These are phyloP conservation scores for Epinephelus lanceolatus DNA, from an alignment of 2,113 vertebrate genomes.

Conservation along the genomic window DNA sequence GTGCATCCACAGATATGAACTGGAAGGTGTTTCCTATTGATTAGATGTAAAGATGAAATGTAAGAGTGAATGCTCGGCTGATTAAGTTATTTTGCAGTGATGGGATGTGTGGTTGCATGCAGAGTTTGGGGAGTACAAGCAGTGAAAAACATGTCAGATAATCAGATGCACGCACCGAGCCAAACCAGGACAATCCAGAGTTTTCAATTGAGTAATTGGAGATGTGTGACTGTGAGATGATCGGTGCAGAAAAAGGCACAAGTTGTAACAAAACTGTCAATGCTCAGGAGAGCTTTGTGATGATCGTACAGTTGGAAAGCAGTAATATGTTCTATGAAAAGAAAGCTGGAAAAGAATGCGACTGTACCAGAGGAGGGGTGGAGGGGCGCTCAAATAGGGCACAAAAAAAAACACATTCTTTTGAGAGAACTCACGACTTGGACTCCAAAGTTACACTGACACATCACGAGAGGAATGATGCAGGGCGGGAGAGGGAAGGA, in stretches of 20 bases:
- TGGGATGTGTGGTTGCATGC: conserved; percentile 18
- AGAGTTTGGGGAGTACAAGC: conserved; percentile 14
- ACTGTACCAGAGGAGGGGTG: conserved; percentile 64
- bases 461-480: conserved; percentile 80
- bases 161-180: conserved; percentile 25
- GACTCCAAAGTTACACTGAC: conserved; percentile 81
- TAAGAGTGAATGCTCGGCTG: neutral
- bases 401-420: conserved; percentile 84
- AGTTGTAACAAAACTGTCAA: conserved; percentile 19
- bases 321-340: conserved; percentile 53
- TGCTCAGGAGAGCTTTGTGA: conserved; percentile 7
- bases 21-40: neutral
- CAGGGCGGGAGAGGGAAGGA: conserved; percentile 65
- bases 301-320: conserved; percentile 39
- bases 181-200: conserved; percentile 18
- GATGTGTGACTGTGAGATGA: conserved; percentile 36
- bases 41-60: conserved; percentile 13
- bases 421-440: conserved; percentile 84
- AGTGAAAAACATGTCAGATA: conserved; percentile 32
- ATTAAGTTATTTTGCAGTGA: neutral
- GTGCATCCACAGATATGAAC: conserved; percentile 23
- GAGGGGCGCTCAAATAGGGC: conserved; percentile 66
- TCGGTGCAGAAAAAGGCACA: conserved; percentile 16
- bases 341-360: conserved; percentile 72
- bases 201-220: conserved; percentile 39